Evolutionary conservation across 2,113 vertebrate species (phyloP), one percentile per base, ranked within the genome.

Genomic region (Pseudorasbora parva): DNA sequence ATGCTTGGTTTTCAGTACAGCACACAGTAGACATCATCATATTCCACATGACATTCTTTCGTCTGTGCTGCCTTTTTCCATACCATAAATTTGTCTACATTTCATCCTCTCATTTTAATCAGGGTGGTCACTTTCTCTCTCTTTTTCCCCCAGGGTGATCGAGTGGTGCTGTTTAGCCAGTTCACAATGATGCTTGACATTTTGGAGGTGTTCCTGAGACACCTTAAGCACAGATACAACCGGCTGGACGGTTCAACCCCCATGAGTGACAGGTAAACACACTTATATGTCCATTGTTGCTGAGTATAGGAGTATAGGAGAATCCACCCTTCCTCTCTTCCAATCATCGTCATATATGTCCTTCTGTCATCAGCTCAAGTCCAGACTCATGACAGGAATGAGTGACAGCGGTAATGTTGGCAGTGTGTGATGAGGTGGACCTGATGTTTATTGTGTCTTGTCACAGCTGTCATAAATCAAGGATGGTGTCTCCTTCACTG

Each of bases 181-280:
- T 99, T 99, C 91, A 99, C 96, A 73, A 99, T 98, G 97, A 97
- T 99, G 95, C 89, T 99, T 87, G 97, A 99, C 91, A 96, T 99
- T 68, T 89, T 99, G 87, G 98, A 99, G 89, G 93, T 97, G 89
- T 95, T 99, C 60, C 89, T 99, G 73, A 96, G 93, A 77, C 94
- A 99, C 66, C 93, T 95, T 47, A 94, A 96, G 2, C 95, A 98
- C 83, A 95, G 94, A 82, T 99, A 97, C 23, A 86, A 98, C 82
- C 93, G 98, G 59, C 85, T 99, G 91, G 98, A 99, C 84, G 98
- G 98, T 64, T 97, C 95, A 88, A 99, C 97, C 0, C 97, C 96
- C 25, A 97, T 98, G 87, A 95, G 97, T 9, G 95, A 98, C 90
- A 93, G 98, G 96, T 97, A 41, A 30, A 71, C 64, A 21, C 45